Conservation (phyloP, 2,113 vertebrate genomes). For the Meriones unguiculatus region DNA sequence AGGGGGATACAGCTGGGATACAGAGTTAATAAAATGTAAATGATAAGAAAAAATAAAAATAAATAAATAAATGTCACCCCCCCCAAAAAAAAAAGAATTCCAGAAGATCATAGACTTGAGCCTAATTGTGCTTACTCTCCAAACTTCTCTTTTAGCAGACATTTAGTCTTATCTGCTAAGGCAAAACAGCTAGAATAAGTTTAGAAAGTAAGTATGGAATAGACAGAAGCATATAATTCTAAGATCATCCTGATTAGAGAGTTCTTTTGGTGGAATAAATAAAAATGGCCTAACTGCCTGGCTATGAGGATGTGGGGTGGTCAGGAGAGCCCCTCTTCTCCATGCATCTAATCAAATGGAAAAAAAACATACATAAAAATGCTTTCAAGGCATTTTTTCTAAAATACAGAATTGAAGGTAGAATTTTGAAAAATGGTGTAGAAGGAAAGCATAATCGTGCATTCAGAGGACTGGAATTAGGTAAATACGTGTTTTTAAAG, state of each 20-base stretch:
- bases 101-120: not conserved
- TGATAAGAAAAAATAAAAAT: too few species aligned
- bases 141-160: not conserved
- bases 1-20: too few species aligned
- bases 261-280: not conserved
- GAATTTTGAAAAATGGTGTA: not conserved
- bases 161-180: not conserved
- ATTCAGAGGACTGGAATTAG: not conserved
- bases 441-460: not conserved
- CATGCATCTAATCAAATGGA: not conserved
- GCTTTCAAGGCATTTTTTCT: not conserved
- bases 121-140: not conserved
- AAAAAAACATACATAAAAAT: not conserved
- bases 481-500: not conserved
- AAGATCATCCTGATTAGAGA: not conserved
- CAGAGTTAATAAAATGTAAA: too few species aligned
- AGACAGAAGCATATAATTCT: not conserved
- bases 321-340: not conserved
- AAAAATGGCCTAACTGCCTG: not conserved
- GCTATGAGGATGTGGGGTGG: too few species aligned
- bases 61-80: too few species aligned
- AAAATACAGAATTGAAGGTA: not conserved
- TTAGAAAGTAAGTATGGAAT: not conserved
- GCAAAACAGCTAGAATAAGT: constrained; percentile 11
- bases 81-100: too few species aligned